Evolutionary conservation across 2,113 vertebrate species (phyloP).

Genomic region (Rhinoderma darwinii): DNA sequence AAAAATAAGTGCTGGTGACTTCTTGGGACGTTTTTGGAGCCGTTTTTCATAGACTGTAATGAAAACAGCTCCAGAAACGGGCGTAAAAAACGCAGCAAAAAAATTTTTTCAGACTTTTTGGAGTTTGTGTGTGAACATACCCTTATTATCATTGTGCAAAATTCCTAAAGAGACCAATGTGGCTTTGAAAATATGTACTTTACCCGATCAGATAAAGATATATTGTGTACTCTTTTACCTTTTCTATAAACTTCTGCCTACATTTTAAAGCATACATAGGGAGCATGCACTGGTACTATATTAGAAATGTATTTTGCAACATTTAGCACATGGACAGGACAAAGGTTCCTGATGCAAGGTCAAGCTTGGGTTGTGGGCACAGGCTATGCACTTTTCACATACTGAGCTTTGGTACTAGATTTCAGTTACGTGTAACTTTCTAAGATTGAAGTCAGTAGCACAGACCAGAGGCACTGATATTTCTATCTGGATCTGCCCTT

Average conservation of each 20-base stretch:
- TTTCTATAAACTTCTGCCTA: not conserved
- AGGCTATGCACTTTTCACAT: not conserved
- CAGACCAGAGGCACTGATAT: not conserved
- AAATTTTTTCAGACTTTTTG: no score
- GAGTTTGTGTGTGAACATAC: no score
- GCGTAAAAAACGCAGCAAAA: no score
- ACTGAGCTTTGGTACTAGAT: not conserved
- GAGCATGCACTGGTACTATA: not conserved
- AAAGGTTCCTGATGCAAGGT: constrained; percentile 22
- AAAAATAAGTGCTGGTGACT: no score
- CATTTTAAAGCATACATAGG: not conserved
- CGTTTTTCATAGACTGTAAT: no score
- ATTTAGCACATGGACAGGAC: constrained; percentile 15
- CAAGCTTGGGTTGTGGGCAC: not conserved
- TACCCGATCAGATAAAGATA: not conserved
- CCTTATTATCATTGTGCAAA: not conserved
- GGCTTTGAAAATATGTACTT: not conserved
- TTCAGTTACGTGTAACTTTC: not conserved
- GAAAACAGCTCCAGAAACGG: no score
- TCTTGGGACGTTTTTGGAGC: no score
- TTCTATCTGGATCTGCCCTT: not conserved
- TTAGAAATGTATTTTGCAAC: constrained; percentile 29
- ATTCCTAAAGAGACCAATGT: not conserved
- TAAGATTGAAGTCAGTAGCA: not conserved
- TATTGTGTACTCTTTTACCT: not conserved